A percentile compares a stretch with the other conserved stretches of the same genome.
phyloP scores from a whole-genome alignment of 2,888 invertebrate species.

The Chloroclysta siterata region DNA sequence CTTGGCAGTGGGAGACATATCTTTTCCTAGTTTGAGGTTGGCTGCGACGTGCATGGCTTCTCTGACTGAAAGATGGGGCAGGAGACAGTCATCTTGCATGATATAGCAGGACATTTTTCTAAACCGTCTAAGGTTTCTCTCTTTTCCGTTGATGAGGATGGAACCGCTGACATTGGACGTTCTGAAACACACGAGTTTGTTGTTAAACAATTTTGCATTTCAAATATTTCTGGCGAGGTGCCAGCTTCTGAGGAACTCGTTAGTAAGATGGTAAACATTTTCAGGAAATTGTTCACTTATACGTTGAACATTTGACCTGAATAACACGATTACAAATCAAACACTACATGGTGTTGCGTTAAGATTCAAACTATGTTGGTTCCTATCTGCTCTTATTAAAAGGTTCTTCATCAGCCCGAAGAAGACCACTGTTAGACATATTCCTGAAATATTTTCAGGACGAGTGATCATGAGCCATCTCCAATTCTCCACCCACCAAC shows the following conservation, averaged over 20 bases:
- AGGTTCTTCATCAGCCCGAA: not conserved
- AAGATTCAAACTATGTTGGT: not conserved
- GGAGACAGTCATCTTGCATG: slow-evolving; percentile 96
- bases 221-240: slow-evolving; percentile 19
- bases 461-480: too few species aligned
- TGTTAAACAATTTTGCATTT: slow-evolving; percentile 31
- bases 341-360: not conserved
- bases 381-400: not conserved
- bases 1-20: slow-evolving; percentile 89
- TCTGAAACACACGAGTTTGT: slow-evolving; percentile 75
- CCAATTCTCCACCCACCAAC: too few species aligned
- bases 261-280: slow-evolving; percentile 22
- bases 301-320: slow-evolving; percentile 8
- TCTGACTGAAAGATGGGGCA: slow-evolving; percentile 94
- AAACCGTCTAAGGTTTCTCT: slow-evolving; percentile 93
- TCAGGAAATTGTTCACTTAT: slow-evolving; percentile 5
- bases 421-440: too few species aligned
- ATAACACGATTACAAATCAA: slow-evolving; percentile 5
- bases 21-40: slow-evolving; percentile 94
- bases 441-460: too few species aligned
- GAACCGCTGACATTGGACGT: slow-evolving; percentile 94
- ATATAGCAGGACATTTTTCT: slow-evolving; percentile 98
- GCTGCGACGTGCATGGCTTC: slow-evolving; percentile 98
- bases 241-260: slow-evolving; percentile 20
- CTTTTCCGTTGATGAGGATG: slow-evolving; percentile 94